Percentiles rank a stretch among this genome's conserved stretches.
Conservation (phyloP, 2,797 vertebrate genomes). For the Rhynchotus rufescens region DNA sequence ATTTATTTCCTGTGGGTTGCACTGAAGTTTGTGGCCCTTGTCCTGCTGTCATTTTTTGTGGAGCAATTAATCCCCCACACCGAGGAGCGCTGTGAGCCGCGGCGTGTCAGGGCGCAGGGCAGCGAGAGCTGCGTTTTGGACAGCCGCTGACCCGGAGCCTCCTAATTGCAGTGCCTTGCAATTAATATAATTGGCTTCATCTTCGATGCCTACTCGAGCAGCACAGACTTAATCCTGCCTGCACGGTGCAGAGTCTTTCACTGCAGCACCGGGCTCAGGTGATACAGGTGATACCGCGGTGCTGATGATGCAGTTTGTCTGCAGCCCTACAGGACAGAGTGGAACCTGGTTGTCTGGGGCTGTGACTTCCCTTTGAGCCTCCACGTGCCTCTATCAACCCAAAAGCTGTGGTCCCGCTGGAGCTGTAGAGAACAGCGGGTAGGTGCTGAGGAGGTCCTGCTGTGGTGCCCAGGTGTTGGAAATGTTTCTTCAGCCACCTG, state of each 20-base stretch:
- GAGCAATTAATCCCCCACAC: background rate
- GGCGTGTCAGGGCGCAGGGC: background rate
- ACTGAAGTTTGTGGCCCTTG: conserved; percentile 31
- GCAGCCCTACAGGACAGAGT: background rate
- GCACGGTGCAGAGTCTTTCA: background rate
- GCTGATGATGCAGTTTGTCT: background rate
- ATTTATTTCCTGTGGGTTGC: background rate
- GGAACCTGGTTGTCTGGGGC: background rate
- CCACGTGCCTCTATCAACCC: background rate
- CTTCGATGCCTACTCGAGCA: background rate
- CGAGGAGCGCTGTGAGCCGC: background rate
- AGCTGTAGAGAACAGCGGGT: no score
- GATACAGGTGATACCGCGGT: fast-evolving
- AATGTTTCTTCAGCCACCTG: background rate
- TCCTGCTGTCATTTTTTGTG: conserved; percentile 6
- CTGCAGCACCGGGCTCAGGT: background rate
- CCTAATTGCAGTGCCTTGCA: background rate
- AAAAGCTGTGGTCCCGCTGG: background rate
- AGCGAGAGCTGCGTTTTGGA: background rate
- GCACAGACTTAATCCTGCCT: background rate
- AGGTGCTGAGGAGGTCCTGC: background rate
- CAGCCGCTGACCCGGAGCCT: background rate
- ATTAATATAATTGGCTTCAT: background rate
- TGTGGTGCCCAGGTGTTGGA: background rate
- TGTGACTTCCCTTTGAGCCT: background rate